These are phyloP conservation scores for Elmis aenea DNA, from an alignment of 2,888 invertebrate species.

Conservation along the genomic window DNA sequence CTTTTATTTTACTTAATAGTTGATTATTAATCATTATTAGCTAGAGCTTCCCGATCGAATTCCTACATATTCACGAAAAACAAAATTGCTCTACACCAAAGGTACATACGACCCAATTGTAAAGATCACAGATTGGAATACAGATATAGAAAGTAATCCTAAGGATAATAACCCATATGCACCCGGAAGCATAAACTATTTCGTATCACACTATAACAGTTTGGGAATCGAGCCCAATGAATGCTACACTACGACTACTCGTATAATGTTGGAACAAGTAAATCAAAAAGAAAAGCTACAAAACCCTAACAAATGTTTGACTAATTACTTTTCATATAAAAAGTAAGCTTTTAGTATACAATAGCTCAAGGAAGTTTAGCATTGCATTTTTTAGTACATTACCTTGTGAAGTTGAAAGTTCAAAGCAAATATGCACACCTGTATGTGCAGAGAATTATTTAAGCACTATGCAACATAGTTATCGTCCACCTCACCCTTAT, in stretches of 20 bases:
- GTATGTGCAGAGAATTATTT: conserved; percentile 44
- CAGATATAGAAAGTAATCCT: conserved; percentile 43
- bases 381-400: neutral
- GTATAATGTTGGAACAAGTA: conserved; percentile 49
- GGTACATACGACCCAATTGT: conserved; percentile 45
- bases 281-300: conserved; percentile 41
- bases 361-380: neutral
- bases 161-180: conserved; percentile 52
- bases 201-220: conserved; percentile 48
- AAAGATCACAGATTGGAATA: conserved; percentile 51
- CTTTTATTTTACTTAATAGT: neutral
- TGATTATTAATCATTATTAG: conserved; percentile 8
- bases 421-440: conserved; percentile 11
- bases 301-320: conserved; percentile 38
- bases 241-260: conserved; percentile 48
- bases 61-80: conserved; percentile 8
- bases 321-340: conserved; percentile 31
- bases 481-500: conserved; percentile 48
- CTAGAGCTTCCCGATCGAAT: conserved; percentile 15
- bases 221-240: conserved; percentile 43
- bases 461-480: conserved; percentile 52
- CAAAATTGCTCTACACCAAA: conserved; percentile 30
- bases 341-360: no score
- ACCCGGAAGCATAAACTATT: conserved; percentile 47
- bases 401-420: neutral